A percentile compares a stretch with the other conserved stretches of the same genome.
Evolutionary conservation across 1,140 invertebrate genomes (phyloP).

Genomic region (Proctacanthus coquilletti): DNA sequence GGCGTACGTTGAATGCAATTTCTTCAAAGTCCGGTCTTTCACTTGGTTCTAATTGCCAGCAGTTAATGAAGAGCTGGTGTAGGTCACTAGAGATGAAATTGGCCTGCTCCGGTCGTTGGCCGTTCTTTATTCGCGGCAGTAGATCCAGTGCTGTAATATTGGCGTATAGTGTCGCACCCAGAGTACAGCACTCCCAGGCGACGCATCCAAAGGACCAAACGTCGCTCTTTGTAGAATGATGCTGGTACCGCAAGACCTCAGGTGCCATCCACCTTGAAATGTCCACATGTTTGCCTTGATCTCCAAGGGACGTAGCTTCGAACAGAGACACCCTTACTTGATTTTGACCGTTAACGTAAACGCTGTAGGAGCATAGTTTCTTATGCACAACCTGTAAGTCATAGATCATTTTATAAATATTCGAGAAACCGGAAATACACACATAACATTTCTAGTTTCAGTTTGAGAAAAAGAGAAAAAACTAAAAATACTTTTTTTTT

Average conservation of each 20-base stretch:
- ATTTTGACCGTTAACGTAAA: slow-evolving; percentile 35
- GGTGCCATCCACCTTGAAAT: slow-evolving; percentile 61
- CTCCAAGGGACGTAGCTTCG: slow-evolving; percentile 21
- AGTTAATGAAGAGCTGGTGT: slow-evolving; percentile 68
- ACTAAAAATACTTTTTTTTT: no score
- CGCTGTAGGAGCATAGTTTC: slow-evolving; percentile 52
- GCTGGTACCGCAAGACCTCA: slow-evolving; percentile 52
- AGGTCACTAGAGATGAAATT: slow-evolving; percentile 56
- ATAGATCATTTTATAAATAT: slow-evolving; percentile 7
- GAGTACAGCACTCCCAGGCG: slow-evolving; percentile 67
- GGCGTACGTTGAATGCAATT: slow-evolving; percentile 31
- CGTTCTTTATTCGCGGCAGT: slow-evolving; percentile 45
- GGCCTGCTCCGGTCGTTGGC: slow-evolving; percentile 53
- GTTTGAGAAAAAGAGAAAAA: no score
- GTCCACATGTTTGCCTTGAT: slow-evolving; percentile 36
- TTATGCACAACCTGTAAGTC: slow-evolving; percentile 49
- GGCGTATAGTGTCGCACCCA: slow-evolving; percentile 66
- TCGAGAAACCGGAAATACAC: no score
- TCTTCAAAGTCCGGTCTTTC: slow-evolving; percentile 56
- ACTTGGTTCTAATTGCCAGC: slow-evolving; percentile 68
- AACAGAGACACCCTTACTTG: slow-evolving; percentile 14
- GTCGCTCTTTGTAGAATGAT: slow-evolving; percentile 51
- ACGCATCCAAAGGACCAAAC: slow-evolving; percentile 71
- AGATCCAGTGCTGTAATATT: slow-evolving; percentile 44
- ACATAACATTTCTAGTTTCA: no score